Conservation (phyloP, 2,113 vertebrate species). For the Pseudorhombus dupliciocellatus region DNA sequence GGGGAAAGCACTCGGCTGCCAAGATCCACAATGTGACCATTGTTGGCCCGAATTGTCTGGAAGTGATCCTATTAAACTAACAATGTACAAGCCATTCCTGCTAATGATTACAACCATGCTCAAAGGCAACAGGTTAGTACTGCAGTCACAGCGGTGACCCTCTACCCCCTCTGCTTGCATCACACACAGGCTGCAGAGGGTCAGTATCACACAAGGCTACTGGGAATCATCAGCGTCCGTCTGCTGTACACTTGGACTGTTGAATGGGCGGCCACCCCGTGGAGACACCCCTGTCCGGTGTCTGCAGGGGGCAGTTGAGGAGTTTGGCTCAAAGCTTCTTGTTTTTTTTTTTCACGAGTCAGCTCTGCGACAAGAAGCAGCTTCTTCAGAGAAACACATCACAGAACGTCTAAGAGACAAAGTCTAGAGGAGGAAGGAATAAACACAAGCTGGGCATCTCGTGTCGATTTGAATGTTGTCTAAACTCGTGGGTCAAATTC, state of each 20-base stretch:
- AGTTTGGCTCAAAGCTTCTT: slow-evolving; percentile 53
- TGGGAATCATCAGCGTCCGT: slow-evolving; percentile 39
- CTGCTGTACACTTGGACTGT: neutral
- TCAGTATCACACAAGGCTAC: slow-evolving; percentile 59
- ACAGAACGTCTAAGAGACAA: slow-evolving; percentile 46
- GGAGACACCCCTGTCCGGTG: neutral
- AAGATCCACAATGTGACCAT: slow-evolving; percentile 54
- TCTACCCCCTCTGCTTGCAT: slow-evolving; percentile 22
- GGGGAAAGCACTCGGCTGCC: neutral
- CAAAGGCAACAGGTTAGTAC: slow-evolving; percentile 73
- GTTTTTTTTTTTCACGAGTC: too few species aligned
- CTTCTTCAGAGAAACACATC: slow-evolving; percentile 35
- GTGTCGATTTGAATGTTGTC: slow-evolving; percentile 22
- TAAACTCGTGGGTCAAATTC: neutral
- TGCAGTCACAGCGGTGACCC: slow-evolving; percentile 59
- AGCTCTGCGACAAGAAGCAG: slow-evolving; percentile 62
- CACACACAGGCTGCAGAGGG: slow-evolving; percentile 51
- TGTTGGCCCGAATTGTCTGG: slow-evolving; percentile 49
- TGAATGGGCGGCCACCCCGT: neutral
- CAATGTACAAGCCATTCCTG: slow-evolving; percentile 46
- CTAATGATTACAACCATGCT: slow-evolving; percentile 63
- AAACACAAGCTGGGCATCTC: slow-evolving; percentile 14
- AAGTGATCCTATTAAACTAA: slow-evolving; percentile 67
- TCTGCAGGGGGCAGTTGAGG: too few species aligned
- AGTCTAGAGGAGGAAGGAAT: slow-evolving; percentile 42